phyloP scores from a whole-genome alignment of 1,140 invertebrate species.

The Contarinia nasturtii region DNA sequence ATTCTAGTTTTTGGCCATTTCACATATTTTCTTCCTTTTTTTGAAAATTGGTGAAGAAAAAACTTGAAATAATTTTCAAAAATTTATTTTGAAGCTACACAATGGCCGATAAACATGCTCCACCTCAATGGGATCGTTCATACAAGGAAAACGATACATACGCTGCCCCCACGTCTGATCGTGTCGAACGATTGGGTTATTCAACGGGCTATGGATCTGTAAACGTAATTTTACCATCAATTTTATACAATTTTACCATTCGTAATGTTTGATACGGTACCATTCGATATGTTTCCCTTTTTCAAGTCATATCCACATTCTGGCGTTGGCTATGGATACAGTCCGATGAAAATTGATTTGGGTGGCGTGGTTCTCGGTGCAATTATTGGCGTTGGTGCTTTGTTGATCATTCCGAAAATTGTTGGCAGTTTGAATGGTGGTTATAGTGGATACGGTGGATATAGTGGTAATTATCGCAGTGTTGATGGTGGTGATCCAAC shows the following conservation, averaged over 20 bases:
- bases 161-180: conserved; percentile 13
- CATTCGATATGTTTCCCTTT: not conserved
- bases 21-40: too few species aligned
- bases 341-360: conserved; percentile 57
- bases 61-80: too few species aligned
- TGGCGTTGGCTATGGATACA: conserved; percentile 31
- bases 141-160: conserved; percentile 14
- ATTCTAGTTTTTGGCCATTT: not conserved
- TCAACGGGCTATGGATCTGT: conserved; percentile 17
- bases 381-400: conserved; percentile 54
- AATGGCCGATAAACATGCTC: too few species aligned
- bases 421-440: conserved; percentile 45
- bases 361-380: conserved; percentile 62
- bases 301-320: conserved; percentile 20
- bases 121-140: conserved; percentile 14
- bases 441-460: conserved; percentile 41
- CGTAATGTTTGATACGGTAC: not conserved
- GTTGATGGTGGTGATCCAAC: conserved; percentile 38
- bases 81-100: too few species aligned
- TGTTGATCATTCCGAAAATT: conserved; percentile 58
- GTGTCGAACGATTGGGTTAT: conserved; percentile 18
- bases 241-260: not conserved
- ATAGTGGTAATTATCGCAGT: conserved; percentile 45
- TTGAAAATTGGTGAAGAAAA: too few species aligned
- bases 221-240: not conserved